Base-by-base conservation (phyloP, 2,113 vertebrate genomes). In the Promerops cafer region DNA sequence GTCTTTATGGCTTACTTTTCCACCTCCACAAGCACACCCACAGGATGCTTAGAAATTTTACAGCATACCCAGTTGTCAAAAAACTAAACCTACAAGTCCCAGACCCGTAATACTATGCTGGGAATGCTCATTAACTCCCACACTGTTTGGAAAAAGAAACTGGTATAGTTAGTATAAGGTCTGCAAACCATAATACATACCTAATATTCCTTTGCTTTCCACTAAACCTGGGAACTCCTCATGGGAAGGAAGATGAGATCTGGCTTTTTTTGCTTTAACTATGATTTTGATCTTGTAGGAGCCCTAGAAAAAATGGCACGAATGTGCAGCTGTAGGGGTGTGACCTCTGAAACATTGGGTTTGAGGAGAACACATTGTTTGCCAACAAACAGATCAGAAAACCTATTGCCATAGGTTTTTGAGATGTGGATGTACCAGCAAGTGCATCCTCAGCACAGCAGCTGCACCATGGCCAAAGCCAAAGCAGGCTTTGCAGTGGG, bases 61-160 rank as follows among this genome's bases (percentile, higher is more conserved):
- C 91, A 95, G 93, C 78, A 63, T 85, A 94, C 71, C 66, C 91
- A 95, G 79, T 91, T 97, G 91, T 96, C 93, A 95, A 84, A 83
- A 94, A 95, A 50, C 63, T 77, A 93, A 96, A 93, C 71, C 81
- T 95, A 94, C 78, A 87, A 95, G 84, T 96, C 82, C 84, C 82
- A 94, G 93, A 89, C 93, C 93, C 54, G 61, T 89, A 91, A 95
- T 94, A 91, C 79, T 92, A 54, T 89, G 88, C 90, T 93, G 65
- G 87, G 78, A 93, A 90, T 93, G 90, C 82, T 95, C 82, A 93
- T 95, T 94, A 93, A 94, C 94, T 90, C 96, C 95, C 92, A 97
- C 96, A 65, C 74, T 92, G 70, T 94, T 96, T 96, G 88, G 85
- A 88, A 93, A 94, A 95, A 94, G 92, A 94, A 93, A 92, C 68